These are phyloP conservation scores for Antheraea assamensis DNA, from an alignment of 2,888 invertebrate species.

Conservation along the genomic window DNA sequence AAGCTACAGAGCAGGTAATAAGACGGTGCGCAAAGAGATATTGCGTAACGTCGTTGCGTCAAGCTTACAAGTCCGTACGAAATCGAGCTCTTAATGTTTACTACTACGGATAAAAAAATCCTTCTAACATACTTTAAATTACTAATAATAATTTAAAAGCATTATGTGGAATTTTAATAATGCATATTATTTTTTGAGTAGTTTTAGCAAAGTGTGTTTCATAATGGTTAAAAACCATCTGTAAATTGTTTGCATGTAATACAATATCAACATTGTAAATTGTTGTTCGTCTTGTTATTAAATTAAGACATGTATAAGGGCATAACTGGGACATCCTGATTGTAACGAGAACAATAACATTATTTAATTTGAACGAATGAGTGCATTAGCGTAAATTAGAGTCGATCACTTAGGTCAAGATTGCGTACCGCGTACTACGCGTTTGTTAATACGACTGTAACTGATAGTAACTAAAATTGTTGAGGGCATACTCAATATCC, in stretches of 20 bases:
- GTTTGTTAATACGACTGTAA: slow-evolving; percentile 3
- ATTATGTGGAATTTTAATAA: not conserved
- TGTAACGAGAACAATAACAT: slow-evolving; percentile 16
- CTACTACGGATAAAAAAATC: not conserved
- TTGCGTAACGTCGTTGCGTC: slow-evolving; percentile 33
- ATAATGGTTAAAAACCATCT: not conserved
- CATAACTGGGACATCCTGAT: slow-evolving; percentile 14
- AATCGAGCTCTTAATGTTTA: not conserved
- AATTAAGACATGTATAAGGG: slow-evolving; percentile 7
- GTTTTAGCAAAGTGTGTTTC: not conserved
- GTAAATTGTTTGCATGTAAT: not conserved
- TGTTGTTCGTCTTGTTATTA: slow-evolving; percentile 4
- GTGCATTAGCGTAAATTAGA: slow-evolving; percentile 59
- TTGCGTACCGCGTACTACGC: slow-evolving; percentile 32
- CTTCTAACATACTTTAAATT: not conserved
- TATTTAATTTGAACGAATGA: slow-evolving; percentile 27
- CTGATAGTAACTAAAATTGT: not conserved
- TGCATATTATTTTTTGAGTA: not conserved
- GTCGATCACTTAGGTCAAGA: slow-evolving; percentile 67
- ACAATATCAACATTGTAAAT: not conserved
- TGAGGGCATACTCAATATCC: not conserved
- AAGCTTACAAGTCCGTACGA: slow-evolving; percentile 19
- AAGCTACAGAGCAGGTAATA: not conserved
- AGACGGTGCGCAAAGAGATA: slow-evolving; percentile 22
- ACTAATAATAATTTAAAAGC: not conserved